Conservation (phyloP, 2,797 vertebrate species). For the Cetoscarus ocellatus region DNA sequence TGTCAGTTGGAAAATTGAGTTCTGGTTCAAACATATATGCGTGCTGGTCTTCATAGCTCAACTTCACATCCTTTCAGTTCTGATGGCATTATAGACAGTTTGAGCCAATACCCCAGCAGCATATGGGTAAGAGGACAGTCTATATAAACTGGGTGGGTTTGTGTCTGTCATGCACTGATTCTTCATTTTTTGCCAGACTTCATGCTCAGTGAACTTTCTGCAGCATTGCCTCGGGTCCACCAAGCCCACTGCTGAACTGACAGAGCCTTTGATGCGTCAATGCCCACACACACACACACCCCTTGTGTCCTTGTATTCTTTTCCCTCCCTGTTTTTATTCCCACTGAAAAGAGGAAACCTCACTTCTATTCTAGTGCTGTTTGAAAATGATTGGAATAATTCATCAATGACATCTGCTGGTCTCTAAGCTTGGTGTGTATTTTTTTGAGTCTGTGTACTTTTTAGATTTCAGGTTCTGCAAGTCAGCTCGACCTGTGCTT, state of each 20-base stretch:
- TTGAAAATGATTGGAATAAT: slow-evolving; percentile 61
- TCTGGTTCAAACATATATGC: background rate
- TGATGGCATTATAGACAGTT: slow-evolving; percentile 1
- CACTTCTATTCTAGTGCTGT: slow-evolving; percentile 34
- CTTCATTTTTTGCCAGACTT: slow-evolving; percentile 42
- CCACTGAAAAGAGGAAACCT: slow-evolving; percentile 36
- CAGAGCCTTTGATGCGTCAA: slow-evolving; percentile 67
- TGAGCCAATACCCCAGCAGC: background rate
- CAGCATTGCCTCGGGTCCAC: slow-evolving; percentile 47
- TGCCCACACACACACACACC: slow-evolving; percentile 30
- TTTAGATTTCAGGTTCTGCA: slow-evolving; percentile 25
- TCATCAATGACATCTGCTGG: slow-evolving; percentile 42
- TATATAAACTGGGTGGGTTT: slow-evolving; percentile 23
- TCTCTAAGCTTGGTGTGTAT: slow-evolving; percentile 16
- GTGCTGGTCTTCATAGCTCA: background rate
- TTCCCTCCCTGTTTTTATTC: slow-evolving; percentile 39
- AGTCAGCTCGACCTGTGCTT: background rate
- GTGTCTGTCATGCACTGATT: slow-evolving; percentile 40
- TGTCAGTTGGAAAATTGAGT: slow-evolving; percentile 6
- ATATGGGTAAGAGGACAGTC: slow-evolving; percentile 1
- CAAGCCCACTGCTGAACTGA: slow-evolving; percentile 51
- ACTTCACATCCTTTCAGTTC: slow-evolving; percentile 4
- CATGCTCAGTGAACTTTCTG: slow-evolving; percentile 54
- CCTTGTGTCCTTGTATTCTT: slow-evolving; percentile 32
- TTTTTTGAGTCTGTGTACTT: slow-evolving; percentile 30